Conservation (phyloP, 2,113 vertebrate species). For the Vanacampus margaritifer region DNA sequence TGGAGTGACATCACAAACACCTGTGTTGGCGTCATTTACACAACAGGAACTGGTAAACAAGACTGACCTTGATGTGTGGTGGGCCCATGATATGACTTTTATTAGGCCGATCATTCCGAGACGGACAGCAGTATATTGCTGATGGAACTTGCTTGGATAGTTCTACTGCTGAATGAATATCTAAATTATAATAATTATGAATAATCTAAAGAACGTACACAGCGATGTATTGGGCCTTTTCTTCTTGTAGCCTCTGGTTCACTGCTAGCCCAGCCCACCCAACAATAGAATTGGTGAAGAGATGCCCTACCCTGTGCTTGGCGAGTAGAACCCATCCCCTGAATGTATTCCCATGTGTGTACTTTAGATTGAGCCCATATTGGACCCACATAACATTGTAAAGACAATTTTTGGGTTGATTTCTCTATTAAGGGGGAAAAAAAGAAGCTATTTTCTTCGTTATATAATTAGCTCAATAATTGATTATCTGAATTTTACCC, state of each 20-base stretch:
- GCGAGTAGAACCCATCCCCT: conserved; percentile 50
- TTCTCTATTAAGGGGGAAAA: background rate
- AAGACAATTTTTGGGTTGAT: conserved; percentile 16
- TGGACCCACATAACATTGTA: conserved; percentile 14
- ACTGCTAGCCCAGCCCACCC: conserved; percentile 65
- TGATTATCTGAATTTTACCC: no score
- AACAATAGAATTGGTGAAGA: conserved; percentile 68
- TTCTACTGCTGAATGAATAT: conserved; percentile 52
- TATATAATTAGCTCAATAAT: no score
- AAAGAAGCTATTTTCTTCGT: no score
- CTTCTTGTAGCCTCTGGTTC: conserved; percentile 59
- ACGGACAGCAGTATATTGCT: conserved; percentile 31
- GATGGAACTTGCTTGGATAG: conserved; percentile 1
- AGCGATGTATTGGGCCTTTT: conserved; percentile 62
- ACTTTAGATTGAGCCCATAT: background rate
- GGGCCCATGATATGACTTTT: conserved; percentile 43
- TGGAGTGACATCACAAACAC: conserved; percentile 38
- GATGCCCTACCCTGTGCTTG: conserved; percentile 63
- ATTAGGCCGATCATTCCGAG: conserved; percentile 58
- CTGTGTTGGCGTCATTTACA: conserved; percentile 45
- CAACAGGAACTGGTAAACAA: conserved; percentile 49
- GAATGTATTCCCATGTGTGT: conserved; percentile 14
- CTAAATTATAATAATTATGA: no score
- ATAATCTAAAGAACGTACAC: conserved; percentile 44
- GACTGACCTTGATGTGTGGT: conserved; percentile 43